phyloP scores from a whole-genome alignment of 1,140 invertebrate genomes.

The Lerema accius region DNA sequence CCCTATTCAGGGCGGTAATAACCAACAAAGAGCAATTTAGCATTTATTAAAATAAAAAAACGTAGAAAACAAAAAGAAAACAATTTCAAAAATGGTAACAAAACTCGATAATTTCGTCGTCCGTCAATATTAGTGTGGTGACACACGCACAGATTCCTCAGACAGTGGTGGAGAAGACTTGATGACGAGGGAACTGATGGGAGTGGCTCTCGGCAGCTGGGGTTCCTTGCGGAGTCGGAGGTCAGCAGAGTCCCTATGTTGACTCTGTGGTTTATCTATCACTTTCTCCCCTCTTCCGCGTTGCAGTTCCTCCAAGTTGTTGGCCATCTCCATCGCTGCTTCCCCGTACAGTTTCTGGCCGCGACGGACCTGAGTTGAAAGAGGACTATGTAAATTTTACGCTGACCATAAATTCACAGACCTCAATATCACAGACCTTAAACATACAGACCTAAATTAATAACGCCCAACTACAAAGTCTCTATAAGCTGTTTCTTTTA shows the following conservation, averaged over 20 bases:
- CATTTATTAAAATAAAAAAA: too few species aligned
- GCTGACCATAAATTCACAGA: too few species aligned
- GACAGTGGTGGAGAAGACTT: conserved; percentile 48
- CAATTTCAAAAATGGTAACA: neutral
- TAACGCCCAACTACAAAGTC: too few species aligned
- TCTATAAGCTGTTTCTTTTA: too few species aligned
- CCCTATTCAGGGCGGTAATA: too few species aligned
- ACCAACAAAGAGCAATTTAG: too few species aligned
- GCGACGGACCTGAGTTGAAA: conserved; percentile 49
- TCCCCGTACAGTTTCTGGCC: conserved; percentile 67
- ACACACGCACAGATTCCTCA: conserved; percentile 39
- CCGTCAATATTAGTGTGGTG: neutral
- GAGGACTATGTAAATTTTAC: too few species aligned
- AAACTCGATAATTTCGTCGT: neutral
- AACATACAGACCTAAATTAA: too few species aligned
- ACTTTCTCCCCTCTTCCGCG: conserved; percentile 51
- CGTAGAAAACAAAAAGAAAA: neutral
- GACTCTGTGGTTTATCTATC: conserved; percentile 53
- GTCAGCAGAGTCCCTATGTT: conserved; percentile 38
- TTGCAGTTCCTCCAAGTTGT: conserved; percentile 61
- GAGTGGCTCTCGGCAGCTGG: conserved; percentile 48
- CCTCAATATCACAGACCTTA: too few species aligned
- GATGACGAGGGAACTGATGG: conserved; percentile 48
- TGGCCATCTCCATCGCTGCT: conserved; percentile 64
- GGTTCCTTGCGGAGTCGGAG: conserved; percentile 63